Evolutionary conservation across 2,797 vertebrate genomes (phyloP).

Genomic region (Telmatherina bonti): DNA sequence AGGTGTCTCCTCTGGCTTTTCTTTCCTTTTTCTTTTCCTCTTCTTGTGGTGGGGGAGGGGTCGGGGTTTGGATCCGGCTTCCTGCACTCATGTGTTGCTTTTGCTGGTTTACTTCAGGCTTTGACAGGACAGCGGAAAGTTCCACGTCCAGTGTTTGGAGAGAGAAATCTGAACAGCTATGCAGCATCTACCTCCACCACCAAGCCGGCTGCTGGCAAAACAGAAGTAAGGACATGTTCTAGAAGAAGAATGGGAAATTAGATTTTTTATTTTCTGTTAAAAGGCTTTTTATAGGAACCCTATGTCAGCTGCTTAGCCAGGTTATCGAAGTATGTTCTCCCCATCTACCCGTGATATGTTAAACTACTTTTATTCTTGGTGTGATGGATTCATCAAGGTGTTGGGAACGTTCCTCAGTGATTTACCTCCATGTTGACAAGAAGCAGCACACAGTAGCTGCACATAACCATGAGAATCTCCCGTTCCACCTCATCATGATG

Average conservation of each 20-base stretch:
- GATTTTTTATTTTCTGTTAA: too few species aligned
- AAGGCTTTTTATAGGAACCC: neutral
- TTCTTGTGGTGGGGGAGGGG: neutral
- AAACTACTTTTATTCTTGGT: too few species aligned
- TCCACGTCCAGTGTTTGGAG: slow-evolving; percentile 93
- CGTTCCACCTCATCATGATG: too few species aligned
- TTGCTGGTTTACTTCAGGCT: slow-evolving; percentile 83
- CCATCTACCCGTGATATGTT: too few species aligned
- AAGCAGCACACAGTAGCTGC: too few species aligned
- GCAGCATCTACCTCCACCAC: slow-evolving; percentile 72
- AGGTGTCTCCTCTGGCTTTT: slow-evolving; percentile 83
- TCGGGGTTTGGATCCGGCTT: neutral
- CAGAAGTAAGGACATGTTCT: slow-evolving; percentile 75
- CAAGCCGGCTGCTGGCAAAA: slow-evolving; percentile 78
- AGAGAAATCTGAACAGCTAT: slow-evolving; percentile 93
- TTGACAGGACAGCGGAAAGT: slow-evolving; percentile 81
- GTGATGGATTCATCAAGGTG: too few species aligned
- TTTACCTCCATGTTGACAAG: too few species aligned
- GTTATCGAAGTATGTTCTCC: too few species aligned
- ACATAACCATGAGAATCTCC: too few species aligned
- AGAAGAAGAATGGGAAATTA: too few species aligned
- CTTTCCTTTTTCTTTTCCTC: neutral
- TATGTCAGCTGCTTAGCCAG: too few species aligned
- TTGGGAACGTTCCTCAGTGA: too few species aligned
- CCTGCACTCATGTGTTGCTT: slow-evolving; percentile 4